phyloP scores from a whole-genome alignment of 2,888 invertebrate genomes.

The Isoperla grammatica region DNA sequence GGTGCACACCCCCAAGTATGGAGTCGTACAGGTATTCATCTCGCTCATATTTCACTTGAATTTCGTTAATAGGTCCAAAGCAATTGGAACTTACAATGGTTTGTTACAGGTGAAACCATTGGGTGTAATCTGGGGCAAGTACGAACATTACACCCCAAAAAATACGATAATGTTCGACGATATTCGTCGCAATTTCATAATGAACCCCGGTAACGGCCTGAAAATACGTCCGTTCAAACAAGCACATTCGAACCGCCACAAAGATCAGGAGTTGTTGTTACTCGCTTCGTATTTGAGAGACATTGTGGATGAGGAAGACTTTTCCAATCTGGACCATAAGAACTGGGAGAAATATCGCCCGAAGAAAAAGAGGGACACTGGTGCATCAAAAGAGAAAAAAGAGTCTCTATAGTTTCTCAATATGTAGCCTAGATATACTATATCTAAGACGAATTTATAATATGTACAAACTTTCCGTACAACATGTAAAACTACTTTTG shows the following conservation, averaged over 20 bases:
- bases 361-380: slow-evolving; percentile 37
- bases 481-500: no score
- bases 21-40: slow-evolving; percentile 84
- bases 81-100: background rate
- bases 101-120: slow-evolving; percentile 77
- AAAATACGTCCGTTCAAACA: slow-evolving; percentile 86
- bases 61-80: background rate
- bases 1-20: slow-evolving; percentile 83
- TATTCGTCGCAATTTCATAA: slow-evolving; percentile 88
- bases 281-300: slow-evolving; percentile 75
- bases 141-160: slow-evolving; percentile 75
- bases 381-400: background rate
- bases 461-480: no score
- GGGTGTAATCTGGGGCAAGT: slow-evolving; percentile 96
- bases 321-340: slow-evolving; percentile 78
- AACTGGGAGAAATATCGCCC: slow-evolving; percentile 83
- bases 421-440: no score
- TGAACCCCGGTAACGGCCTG: slow-evolving; percentile 93
- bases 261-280: slow-evolving; percentile 75
- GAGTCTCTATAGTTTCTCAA: background rate
- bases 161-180: slow-evolving; percentile 99
- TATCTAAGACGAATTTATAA: no score
- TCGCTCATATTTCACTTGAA: background rate
- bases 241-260: slow-evolving; percentile 80
- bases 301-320: slow-evolving; percentile 77